A percentile compares a stretch with the other conserved stretches of the same genome.
Conservation (phyloP, 2,113 vertebrate species). For the Cercocebus atys region DNA sequence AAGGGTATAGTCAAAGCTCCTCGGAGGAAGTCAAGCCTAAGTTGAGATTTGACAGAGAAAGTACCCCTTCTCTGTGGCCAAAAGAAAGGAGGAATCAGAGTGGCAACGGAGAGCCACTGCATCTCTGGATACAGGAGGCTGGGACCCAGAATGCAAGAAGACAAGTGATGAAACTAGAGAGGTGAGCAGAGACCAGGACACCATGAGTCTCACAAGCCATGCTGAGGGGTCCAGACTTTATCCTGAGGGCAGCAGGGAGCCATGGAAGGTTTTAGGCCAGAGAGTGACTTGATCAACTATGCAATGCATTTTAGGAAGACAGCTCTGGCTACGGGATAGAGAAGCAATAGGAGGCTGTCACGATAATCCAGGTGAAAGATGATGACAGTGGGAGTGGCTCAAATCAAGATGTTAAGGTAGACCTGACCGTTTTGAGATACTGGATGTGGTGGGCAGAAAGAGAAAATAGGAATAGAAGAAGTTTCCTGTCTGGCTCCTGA, state of each 20-base stretch:
- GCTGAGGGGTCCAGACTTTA: slow-evolving; percentile 37
- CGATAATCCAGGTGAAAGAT: background rate
- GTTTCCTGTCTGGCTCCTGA: background rate
- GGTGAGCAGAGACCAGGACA: background rate
- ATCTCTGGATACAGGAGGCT: background rate
- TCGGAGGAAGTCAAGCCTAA: slow-evolving; percentile 26
- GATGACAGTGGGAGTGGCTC: background rate
- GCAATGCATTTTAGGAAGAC: background rate
- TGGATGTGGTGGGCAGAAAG: background rate
- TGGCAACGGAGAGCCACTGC: background rate
- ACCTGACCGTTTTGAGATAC: background rate
- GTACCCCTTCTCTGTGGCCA: background rate
- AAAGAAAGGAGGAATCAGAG: background rate
- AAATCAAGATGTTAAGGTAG: background rate
- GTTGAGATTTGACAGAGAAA: background rate
- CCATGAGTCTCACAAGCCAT: background rate
- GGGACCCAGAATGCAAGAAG: background rate
- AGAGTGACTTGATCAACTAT: slow-evolving; percentile 1
- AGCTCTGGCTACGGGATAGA: background rate
- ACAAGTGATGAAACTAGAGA: slow-evolving; percentile 8
- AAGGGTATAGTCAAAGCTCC: background rate
- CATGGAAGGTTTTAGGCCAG: background rate
- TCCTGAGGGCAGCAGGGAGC: slow-evolving; percentile 12
- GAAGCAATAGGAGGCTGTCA: background rate
- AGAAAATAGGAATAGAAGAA: background rate